Percentiles rank a stretch among this genome's conserved stretches.
These are phyloP conservation scores for Formicarius rufipectus DNA, from an alignment of 2,113 vertebrate species.

Conservation along the genomic window DNA sequence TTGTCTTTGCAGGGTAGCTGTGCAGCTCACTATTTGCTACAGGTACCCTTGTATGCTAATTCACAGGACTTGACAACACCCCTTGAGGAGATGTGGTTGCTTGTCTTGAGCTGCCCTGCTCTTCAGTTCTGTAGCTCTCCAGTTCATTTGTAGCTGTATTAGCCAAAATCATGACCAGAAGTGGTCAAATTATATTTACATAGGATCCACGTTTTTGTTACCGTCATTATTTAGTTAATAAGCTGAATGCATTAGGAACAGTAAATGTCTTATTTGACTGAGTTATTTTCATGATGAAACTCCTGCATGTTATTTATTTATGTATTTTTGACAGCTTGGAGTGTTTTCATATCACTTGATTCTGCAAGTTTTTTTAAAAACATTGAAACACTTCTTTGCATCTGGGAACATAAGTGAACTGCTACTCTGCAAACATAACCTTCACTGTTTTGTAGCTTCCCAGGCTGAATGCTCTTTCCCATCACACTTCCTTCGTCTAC, in stretches of 20 bases:
- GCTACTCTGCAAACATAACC: not conserved
- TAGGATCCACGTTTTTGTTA: not conserved
- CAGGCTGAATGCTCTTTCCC: not conserved
- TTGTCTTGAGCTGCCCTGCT: not conserved
- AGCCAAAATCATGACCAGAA: not conserved
- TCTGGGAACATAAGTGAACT: not conserved
- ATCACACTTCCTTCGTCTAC: not conserved
- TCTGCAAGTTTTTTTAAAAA: accelerated
- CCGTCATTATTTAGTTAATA: not conserved
- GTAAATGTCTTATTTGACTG: not conserved
- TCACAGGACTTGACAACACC: not conserved
- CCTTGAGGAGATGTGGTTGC: not conserved
- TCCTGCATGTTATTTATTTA: not conserved
- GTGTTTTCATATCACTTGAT: not conserved
- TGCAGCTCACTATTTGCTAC: not conserved
- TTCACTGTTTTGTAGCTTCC: not conserved
- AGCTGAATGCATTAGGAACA: not conserved
- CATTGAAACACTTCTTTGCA: not conserved
- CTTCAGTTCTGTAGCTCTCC: not conserved
- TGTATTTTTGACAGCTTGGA: not conserved
- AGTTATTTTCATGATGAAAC: not conserved
- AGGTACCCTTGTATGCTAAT: not conserved
- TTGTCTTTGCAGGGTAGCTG: not conserved
- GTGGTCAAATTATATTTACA: not conserved
- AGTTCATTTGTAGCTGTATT: not conserved